Conservation (phyloP, 2,797 vertebrate species). For the Malacoctenus gilli region DNA sequence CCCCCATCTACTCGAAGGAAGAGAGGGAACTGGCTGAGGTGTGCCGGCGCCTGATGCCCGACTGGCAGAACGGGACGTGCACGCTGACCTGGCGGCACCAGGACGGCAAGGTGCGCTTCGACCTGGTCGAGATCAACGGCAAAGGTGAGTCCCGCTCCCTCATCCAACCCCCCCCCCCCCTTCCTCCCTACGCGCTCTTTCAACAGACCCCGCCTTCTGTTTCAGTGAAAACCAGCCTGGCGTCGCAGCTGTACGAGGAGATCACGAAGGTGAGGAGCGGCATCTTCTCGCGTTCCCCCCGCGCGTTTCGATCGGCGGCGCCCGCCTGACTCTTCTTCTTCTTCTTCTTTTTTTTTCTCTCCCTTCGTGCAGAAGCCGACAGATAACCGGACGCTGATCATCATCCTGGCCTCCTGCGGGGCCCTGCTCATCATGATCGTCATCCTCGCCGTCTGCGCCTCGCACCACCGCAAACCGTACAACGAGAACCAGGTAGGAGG, state of each 20-base stretch:
- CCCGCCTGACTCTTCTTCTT: too few relatives aligned
- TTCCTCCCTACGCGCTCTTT: too few relatives aligned
- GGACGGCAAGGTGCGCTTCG: neutral
- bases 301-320: too few relatives aligned
- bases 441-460: slow-evolving; percentile 67
- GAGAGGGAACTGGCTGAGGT: slow-evolving; percentile 27
- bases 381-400: slow-evolving; percentile 72
- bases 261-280: slow-evolving; percentile 47
- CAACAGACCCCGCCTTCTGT: neutral
- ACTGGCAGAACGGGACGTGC: slow-evolving; percentile 45
- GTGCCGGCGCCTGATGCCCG: slow-evolving; percentile 53
- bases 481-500: slow-evolving; percentile 74
- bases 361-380: slow-evolving; percentile 31
- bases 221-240: slow-evolving; percentile 50
- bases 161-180: too few relatives aligned
- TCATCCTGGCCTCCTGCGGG: slow-evolving; percentile 78
- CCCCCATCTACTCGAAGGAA: slow-evolving; percentile 15
- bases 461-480: slow-evolving; percentile 77
- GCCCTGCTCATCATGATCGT: slow-evolving; percentile 78
- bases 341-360: too few relatives aligned
- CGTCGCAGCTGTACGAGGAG: slow-evolving; percentile 40
- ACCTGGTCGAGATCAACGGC: slow-evolving; percentile 26
- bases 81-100: neutral
- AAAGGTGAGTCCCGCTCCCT: slow-evolving; percentile 44
- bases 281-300: too few relatives aligned